Base-by-base conservation (phyloP, 2,797 vertebrate genomes). In the Cirrhinus mrigala region DNA sequence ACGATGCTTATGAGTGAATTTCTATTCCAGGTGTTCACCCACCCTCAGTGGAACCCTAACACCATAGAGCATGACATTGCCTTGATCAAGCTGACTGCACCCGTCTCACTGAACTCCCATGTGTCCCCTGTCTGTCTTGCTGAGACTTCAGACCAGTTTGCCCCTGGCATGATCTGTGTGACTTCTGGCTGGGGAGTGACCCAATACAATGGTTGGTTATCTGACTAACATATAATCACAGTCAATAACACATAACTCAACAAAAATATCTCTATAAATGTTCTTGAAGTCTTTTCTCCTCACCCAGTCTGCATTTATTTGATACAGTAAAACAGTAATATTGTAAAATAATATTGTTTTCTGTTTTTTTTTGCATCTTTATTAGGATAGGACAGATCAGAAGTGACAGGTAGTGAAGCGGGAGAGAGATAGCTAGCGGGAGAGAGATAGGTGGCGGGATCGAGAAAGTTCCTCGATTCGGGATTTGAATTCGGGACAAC, bases 21-120 rank as follows among this genome's bases (percentile, higher is more conserved):
- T 33, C 10, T 37, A 9, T 74, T 52, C 11, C 14, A 97, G 97
- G 96, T 96, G 58, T 95, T 97, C 94, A 96, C 93, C 74, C 95
- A 97, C 90, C 96, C 95, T 84, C 15, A 12, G 0, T 96, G 93
- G 93, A 96, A 92, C 90, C 1, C 87, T 15, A 14, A 89, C 27
- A 96, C 95, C 62, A 77, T 94, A 89, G 93, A 90, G 87, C 93
- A 97, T 0, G 96, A 97, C 91, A 96, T 97, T 85, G 1, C 92
- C 8, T 94, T 97, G 89, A 89, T 98, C 90, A 97, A 97, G 90
- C 92, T 97, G 89, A 83, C 94, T 62, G 82, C 81, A 1, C 94
- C 95, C 0, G 93, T 87, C 52, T 52, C 20, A 3, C 16, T 96
- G 80, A 86, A 66, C 3, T 5, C 75, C 69, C 91, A 84, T 0